Conservation (phyloP, 2,888 invertebrate genomes). For the Gymnosoma rotundatum region DNA sequence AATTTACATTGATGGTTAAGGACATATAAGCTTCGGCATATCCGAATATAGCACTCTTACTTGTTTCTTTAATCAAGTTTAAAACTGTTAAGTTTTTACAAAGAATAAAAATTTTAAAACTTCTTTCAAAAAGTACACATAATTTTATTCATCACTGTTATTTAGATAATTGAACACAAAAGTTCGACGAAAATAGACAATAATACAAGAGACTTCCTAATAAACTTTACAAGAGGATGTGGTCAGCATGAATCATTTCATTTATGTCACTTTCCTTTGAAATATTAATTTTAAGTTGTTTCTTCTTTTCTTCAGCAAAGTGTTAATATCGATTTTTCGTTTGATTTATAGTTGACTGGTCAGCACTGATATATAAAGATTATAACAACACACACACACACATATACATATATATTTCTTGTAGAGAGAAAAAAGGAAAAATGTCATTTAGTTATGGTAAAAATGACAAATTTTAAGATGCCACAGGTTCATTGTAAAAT, state of each 20-base stretch:
- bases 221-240: background rate
- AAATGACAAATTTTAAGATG: slow-evolving; percentile 7
- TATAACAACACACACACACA: background rate
- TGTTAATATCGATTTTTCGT: slow-evolving; percentile 47
- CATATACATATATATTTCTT: background rate
- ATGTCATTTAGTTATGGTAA: slow-evolving; percentile 4
- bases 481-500: slow-evolving; percentile 5
- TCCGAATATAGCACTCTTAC: no score
- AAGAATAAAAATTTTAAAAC: no score
- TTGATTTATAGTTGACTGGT: slow-evolving; percentile 3
- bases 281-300: slow-evolving; percentile 5
- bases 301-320: background rate
- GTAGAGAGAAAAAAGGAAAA: background rate
- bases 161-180: no score
- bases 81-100: no score
- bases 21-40: no score
- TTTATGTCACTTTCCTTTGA: background rate
- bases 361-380: background rate
- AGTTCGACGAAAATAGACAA: background rate
- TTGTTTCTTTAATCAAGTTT: no score
- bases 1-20: no score
- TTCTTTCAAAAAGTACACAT: no score
- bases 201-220: background rate
- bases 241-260: background rate
- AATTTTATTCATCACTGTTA: no score